phyloP scores from a whole-genome alignment of 1,140 invertebrate genomes.

The Asbolus verrucosus region DNA sequence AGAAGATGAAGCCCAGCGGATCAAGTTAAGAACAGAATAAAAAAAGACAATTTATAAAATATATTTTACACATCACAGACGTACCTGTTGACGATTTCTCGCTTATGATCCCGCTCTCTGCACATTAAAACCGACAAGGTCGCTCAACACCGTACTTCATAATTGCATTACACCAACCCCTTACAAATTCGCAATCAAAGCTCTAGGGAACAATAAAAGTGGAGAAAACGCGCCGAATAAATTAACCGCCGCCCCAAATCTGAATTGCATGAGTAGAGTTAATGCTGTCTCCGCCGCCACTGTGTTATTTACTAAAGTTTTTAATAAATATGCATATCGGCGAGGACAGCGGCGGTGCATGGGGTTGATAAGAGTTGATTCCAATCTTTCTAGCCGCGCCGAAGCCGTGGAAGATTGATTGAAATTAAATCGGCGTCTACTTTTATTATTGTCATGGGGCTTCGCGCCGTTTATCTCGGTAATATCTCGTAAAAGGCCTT shows the following conservation, averaged over 20 bases:
- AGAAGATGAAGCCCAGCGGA: too few relatives aligned
- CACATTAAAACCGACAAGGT: too few relatives aligned
- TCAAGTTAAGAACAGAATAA: too few relatives aligned
- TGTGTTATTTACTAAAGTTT: not conserved
- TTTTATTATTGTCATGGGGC: not conserved
- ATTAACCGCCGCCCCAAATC: conserved; percentile 4
- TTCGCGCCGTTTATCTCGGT: not conserved
- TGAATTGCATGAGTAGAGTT: conserved; percentile 8
- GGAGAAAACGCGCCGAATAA: not conserved
- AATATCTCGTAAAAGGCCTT: not conserved
- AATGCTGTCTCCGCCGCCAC: not conserved
- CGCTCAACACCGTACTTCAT: too few relatives aligned
- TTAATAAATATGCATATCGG: not conserved
- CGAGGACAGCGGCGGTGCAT: not conserved
- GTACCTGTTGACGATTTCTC: too few relatives aligned
- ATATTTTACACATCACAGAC: too few relatives aligned
- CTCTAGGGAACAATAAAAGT: not conserved
- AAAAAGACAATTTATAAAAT: too few relatives aligned
- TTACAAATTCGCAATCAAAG: not conserved
- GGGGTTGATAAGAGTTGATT: too few relatives aligned
- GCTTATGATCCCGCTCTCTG: too few relatives aligned
- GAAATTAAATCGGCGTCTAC: conserved; percentile 3
- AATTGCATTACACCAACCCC: not conserved
- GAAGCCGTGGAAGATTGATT: conserved; percentile 20
- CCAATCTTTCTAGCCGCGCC: too few relatives aligned